Evolutionary conservation across 2,797 vertebrate genomes (phyloP).

Genomic region (Australoheros facetus): DNA sequence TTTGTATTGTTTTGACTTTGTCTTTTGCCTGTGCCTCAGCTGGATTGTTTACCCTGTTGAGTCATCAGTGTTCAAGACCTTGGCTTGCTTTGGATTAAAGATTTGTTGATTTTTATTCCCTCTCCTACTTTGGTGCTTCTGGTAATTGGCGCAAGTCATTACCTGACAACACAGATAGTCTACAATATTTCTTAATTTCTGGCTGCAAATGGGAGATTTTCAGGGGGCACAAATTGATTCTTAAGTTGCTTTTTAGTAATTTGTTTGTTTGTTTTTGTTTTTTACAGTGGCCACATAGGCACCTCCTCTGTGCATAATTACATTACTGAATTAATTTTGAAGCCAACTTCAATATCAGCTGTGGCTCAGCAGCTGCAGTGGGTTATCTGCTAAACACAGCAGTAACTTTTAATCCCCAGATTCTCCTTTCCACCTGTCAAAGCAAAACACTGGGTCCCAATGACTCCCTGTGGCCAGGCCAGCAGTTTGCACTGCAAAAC

Average conservation of each 20-base stretch:
- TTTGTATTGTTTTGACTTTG: no score
- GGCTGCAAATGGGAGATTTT: neutral
- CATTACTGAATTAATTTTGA: neutral
- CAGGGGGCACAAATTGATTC: neutral
- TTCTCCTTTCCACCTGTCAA: neutral
- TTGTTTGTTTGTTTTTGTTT: fast-evolving
- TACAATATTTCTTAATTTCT: neutral
- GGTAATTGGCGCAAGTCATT: neutral
- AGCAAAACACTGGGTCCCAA: neutral
- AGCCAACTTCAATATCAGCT: neutral
- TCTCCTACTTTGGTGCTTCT: neutral
- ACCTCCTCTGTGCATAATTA: neutral
- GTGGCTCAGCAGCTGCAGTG: neutral
- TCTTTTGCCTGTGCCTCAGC: no score
- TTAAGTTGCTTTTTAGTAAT: neutral
- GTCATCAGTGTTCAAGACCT: no score
- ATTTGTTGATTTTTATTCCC: no score
- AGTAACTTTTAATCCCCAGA: neutral
- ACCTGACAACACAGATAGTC: neutral
- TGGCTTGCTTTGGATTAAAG: no score
- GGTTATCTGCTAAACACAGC: neutral
- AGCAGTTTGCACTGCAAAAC: neutral
- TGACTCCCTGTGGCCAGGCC: neutral
- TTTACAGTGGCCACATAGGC: neutral
- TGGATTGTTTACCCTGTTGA: no score